phyloP scores from a whole-genome alignment of 2,113 vertebrate species.

The Numenius arquata region DNA sequence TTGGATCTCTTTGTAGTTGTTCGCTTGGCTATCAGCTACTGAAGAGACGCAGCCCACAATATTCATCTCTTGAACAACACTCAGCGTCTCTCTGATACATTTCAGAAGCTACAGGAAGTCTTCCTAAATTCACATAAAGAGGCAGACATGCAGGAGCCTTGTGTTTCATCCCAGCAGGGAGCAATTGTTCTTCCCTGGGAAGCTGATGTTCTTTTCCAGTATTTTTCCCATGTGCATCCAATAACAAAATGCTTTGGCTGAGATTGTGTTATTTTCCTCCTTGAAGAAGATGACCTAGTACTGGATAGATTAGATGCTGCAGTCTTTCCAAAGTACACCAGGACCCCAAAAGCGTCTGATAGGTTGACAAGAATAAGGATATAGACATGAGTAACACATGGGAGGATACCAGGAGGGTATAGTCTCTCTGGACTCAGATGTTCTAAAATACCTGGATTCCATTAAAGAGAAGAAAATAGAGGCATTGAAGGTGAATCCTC shows the following conservation, averaged over 20 bases:
- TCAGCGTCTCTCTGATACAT: neutral
- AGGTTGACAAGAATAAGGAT: neutral
- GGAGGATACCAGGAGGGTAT: neutral
- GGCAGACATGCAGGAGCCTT: neutral
- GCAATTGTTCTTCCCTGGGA: neutral
- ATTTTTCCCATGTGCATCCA: neutral
- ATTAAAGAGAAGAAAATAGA: neutral
- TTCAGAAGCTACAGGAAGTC: neutral
- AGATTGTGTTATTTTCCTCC: neutral
- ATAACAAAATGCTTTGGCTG: neutral
- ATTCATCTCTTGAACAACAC: neutral
- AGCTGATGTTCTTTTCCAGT: conserved; percentile 1
- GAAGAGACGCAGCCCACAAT: neutral
- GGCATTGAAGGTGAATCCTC: neutral
- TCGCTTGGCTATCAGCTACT: neutral
- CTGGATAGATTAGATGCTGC: neutral
- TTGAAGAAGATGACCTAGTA: neutral
- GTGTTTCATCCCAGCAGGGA: neutral
- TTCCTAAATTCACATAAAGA: conserved; percentile 22
- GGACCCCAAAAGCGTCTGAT: neutral
- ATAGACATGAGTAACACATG: neutral
- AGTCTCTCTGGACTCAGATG: neutral
- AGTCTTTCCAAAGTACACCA: neutral
- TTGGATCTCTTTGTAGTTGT: neutral
- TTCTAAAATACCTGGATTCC: neutral